Conservation (phyloP, 2,888 invertebrate genomes). For the Minunthozetes semirufus region DNA sequence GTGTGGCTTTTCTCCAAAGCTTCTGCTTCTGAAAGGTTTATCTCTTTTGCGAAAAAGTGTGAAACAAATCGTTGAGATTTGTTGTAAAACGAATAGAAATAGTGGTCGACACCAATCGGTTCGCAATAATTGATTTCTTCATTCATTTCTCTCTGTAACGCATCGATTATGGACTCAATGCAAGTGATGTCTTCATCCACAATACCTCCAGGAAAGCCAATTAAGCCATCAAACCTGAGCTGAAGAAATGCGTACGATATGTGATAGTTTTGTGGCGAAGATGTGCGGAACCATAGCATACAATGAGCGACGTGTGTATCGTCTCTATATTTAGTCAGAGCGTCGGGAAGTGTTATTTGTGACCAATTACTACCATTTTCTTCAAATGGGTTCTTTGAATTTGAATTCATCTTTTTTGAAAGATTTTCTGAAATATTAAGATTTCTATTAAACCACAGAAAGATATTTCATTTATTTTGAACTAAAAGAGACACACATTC, state of each 20-base stretch:
- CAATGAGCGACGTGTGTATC: constrained; percentile 24
- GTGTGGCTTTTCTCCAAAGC: background rate
- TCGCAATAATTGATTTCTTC: constrained; percentile 24
- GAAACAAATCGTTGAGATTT: background rate
- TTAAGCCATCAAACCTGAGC: constrained; percentile 9
- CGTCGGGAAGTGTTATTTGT: background rate
- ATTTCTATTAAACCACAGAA: too few species aligned
- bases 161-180: constrained; percentile 14
- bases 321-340: background rate
- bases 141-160: background rate
- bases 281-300: constrained; percentile 10
- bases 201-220: constrained; percentile 12
- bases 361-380: background rate
- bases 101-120: constrained; percentile 8
- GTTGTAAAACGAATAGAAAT: constrained; percentile 21
- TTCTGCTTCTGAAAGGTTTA: background rate
- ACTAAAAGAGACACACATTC: too few species aligned
- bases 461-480: too few species aligned
- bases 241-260: background rate
- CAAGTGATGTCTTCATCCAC: constrained; percentile 4
- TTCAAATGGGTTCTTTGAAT: too few species aligned
- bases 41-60: constrained; percentile 25
- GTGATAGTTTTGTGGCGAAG: background rate
- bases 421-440: too few species aligned
- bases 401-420: too few species aligned